Percentiles rank a stretch among this genome's conserved stretches.
phyloP scores from a whole-genome alignment of 1,140 invertebrate species.

The Phortica variegata region DNA sequence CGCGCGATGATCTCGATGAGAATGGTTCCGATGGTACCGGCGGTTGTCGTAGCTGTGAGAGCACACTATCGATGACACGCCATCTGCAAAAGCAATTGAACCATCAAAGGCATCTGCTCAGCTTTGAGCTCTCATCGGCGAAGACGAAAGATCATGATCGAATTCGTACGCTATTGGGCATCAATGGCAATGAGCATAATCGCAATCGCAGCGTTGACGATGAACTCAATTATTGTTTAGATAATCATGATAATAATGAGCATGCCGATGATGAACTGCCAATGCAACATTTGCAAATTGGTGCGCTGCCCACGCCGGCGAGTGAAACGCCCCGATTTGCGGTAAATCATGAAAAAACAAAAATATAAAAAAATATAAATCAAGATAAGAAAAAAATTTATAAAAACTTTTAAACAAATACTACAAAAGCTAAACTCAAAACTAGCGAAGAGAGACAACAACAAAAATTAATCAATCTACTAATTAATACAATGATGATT shows the following conservation, averaged over 20 bases:
- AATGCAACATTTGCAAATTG: slow-evolving; percentile 54
- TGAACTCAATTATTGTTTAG: slow-evolving; percentile 12
- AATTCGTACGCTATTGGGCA: slow-evolving; percentile 56
- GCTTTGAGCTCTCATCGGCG: slow-evolving; percentile 52
- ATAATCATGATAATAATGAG: slow-evolving; percentile 22
- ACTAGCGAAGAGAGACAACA: no score
- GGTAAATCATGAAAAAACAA: no score
- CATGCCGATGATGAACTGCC: slow-evolving; percentile 34
- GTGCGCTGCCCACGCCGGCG: slow-evolving; percentile 56
- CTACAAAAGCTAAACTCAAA: no score
- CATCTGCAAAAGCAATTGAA: slow-evolving; percentile 57
- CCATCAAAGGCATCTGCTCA: slow-evolving; percentile 54
- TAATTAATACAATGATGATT: no score
- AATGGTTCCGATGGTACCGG: slow-evolving; percentile 26
- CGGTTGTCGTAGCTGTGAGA: slow-evolving; percentile 54
- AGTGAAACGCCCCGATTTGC: slow-evolving; percentile 56
- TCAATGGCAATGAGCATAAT: slow-evolving; percentile 55
- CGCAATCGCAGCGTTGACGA: slow-evolving; percentile 27
- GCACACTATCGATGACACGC: slow-evolving; percentile 52
- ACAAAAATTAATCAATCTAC: no score
- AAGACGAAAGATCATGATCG: slow-evolving; percentile 55
- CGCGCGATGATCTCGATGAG: slow-evolving; percentile 50
- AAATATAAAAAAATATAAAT: no score
- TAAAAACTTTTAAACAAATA: no score
- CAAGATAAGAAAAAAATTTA: no score